A percentile compares a stretch with the other conserved stretches of the same genome.
Evolutionary conservation across 2,797 vertebrate species (phyloP).

Genomic region (Enteromius trimaculatus): DNA sequence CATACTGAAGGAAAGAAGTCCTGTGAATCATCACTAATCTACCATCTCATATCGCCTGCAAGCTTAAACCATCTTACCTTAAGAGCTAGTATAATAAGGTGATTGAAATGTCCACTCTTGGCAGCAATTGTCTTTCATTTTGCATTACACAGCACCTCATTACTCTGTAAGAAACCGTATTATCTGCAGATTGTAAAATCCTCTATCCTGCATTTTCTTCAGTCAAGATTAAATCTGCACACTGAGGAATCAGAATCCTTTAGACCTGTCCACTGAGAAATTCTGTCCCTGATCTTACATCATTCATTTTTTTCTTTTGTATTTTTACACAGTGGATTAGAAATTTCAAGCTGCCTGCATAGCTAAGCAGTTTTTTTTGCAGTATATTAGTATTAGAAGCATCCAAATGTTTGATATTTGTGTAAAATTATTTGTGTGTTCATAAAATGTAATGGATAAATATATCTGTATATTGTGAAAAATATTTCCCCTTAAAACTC

Average conservation of each 20-base stretch:
- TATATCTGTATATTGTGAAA: no score
- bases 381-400: not conserved
- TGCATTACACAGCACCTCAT: constrained; percentile 24
- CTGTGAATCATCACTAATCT: not conserved
- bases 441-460: not conserved
- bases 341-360: not conserved
- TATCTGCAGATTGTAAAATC: constrained; percentile 34
- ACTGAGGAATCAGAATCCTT: constrained; percentile 53
- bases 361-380: not conserved
- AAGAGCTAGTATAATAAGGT: constrained; percentile 17
- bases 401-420: not conserved
- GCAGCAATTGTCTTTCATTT: constrained; percentile 17
- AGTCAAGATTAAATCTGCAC: constrained; percentile 29
- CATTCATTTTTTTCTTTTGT: not conserved
- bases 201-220: constrained; percentile 39
- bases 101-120: constrained; percentile 43
- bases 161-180: constrained; percentile 35
- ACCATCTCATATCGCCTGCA: not conserved
- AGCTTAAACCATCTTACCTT: not conserved
- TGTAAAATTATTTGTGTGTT: not conserved
- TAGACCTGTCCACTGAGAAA: constrained; percentile 29
- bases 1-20: not conserved
- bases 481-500: not conserved
- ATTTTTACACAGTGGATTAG: not conserved
- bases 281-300: not conserved